Base-by-base conservation (phyloP, 2,797 vertebrate genomes). In the Esox masquinongy region DNA sequence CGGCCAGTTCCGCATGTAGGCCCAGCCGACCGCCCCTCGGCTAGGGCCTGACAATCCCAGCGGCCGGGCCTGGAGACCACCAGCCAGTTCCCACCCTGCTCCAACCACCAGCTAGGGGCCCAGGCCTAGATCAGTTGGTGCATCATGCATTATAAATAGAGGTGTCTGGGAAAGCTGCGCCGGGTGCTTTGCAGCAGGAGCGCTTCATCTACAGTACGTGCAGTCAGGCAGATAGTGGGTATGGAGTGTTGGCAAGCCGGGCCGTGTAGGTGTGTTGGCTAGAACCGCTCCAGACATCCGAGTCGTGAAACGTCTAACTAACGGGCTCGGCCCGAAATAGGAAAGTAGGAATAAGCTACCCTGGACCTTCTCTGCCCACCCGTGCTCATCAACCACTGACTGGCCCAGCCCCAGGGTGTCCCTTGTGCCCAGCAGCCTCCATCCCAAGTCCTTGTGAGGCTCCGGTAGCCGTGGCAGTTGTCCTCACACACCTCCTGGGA, bases 71-170 rank as follows among this genome's bases (percentile, higher is more conserved):
- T 75, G 71, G 26, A 36, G 67, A 75, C 80, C 66, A 15, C 80
- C 43, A 56, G 78, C 79, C 49, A 53, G 78, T 76, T 80, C 80
- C 74, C 84, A 29, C 78, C 70, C 24, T 84, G 84, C 72, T 53
- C 89, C 88, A 80, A 79, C 83, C 2, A 77, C 22, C 56, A 59
- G n/a, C 56, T 22, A 61, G 0, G 43, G 22, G 81, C 82, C 83
- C 4, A 78, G 82, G 79, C 77, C 79, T 77, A 50, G 76, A 86
- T 84, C 82, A 88, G 85, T 83, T 80, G 87, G 89, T 87, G 90
- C 81, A 70, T 88, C 90, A 90, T 94, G 87, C 90, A 93, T 92
- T 90, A 92, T 92, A 86, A 84, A 93, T 92, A 80, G 84, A 77
- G 74, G 85, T 82, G 89, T 92, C 87, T 92, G 88, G 84, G 72